phyloP scores from a whole-genome alignment of 2,888 invertebrate species.

The Chromoteleia sp. region DNA sequence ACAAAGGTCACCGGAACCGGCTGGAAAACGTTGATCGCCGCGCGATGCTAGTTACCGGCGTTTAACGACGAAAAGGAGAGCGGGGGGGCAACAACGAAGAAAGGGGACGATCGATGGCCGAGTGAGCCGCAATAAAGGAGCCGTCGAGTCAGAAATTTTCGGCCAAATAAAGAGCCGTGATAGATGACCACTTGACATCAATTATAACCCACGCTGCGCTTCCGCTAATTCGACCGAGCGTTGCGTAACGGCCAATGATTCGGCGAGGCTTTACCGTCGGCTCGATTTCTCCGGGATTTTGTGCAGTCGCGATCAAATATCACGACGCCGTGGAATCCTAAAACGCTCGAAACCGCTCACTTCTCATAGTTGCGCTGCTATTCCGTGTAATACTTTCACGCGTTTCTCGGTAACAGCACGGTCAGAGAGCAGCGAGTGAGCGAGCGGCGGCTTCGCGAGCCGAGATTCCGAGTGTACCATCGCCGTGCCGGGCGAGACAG shows the following conservation, averaged over 20 bases:
- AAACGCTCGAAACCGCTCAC: conserved; percentile 65
- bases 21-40: conserved; percentile 33
- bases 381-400: conserved; percentile 68
- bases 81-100: conserved; percentile 9
- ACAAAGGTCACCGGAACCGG: conserved; percentile 43
- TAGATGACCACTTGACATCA: conserved; percentile 37
- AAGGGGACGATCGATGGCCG: conserved; percentile 50
- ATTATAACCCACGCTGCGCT: conserved; percentile 19
- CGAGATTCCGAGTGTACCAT: conserved; percentile 64
- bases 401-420: conserved; percentile 65
- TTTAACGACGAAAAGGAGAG: too few species aligned
- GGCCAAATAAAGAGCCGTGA: too few species aligned
- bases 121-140: conserved; percentile 23
- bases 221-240: background rate
- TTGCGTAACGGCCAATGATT: conserved; percentile 21
- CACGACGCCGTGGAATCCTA: conserved; percentile 67
- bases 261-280: background rate
- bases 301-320: conserved; percentile 33
- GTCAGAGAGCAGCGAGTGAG: conserved; percentile 53
- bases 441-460: conserved; percentile 48
- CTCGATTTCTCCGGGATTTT: conserved; percentile 25
- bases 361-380: conserved; percentile 63
- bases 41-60: too few species aligned
- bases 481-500: conserved; percentile 33
- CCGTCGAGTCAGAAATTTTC: conserved; percentile 31